Percentiles rank a stretch among this genome's conserved stretches.
These are phyloP conservation scores for Synergus gifuensis DNA, from an alignment of 2,888 invertebrate species.

Conservation along the genomic window DNA sequence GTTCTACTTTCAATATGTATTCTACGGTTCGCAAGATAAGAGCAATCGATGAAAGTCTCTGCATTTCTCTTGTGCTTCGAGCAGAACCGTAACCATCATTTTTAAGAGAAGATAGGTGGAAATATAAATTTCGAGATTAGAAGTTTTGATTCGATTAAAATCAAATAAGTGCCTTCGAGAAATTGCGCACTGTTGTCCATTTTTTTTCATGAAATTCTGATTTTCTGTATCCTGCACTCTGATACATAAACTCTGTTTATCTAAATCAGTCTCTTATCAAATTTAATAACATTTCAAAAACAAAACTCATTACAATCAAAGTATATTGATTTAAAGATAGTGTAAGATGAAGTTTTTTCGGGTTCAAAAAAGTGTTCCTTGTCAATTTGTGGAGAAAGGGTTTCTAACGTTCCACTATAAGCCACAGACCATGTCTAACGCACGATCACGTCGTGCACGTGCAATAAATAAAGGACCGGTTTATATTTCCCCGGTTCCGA, in stretches of 20 bases:
- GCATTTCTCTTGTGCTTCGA: constrained; percentile 24
- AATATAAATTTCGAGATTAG: constrained; percentile 19
- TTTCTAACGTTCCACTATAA: constrained; percentile 38
- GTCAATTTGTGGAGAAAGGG: constrained; percentile 8
- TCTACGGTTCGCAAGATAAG: constrained; percentile 32
- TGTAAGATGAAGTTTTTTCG: neutral
- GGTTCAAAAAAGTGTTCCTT: neutral
- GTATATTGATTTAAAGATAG: neutral
- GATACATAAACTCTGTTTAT: neutral
- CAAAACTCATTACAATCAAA: too few relatives aligned
- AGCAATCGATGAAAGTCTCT: constrained; percentile 39
- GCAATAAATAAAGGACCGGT: constrained; percentile 57
- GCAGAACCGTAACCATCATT: constrained; percentile 34
- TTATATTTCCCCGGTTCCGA: constrained; percentile 53
- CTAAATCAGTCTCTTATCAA: neutral
- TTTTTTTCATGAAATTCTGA: neutral
- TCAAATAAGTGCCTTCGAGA: constrained; percentile 15
- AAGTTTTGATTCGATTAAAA: constrained; percentile 23
- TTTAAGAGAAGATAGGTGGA: constrained; percentile 6
- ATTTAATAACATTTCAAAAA: too few relatives aligned
- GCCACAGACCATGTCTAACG: constrained; percentile 49
- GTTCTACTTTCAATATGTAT: constrained; percentile 40
- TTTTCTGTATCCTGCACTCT: neutral
- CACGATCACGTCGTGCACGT: constrained; percentile 53
- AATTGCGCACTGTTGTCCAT: neutral